These are phyloP conservation scores for Rhombomys opimus DNA, from an alignment of 2,113 vertebrate species.

Conservation along the genomic window DNA sequence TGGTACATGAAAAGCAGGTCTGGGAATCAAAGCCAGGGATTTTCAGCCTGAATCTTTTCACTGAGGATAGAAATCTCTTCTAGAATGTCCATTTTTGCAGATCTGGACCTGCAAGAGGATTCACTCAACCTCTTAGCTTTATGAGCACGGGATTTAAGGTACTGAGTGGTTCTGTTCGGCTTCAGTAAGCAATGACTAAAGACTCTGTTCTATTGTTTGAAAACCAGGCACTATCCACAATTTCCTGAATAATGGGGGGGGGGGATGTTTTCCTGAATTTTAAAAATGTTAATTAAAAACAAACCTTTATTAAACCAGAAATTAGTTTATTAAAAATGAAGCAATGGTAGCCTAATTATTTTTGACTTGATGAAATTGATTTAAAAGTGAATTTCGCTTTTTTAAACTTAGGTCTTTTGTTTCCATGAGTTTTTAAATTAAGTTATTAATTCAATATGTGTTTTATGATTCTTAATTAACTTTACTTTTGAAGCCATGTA, in stretches of 20 bases:
- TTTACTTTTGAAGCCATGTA: slow-evolving; percentile 50
- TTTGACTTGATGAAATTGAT: slow-evolving; percentile 64
- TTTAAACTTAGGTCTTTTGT: slow-evolving; percentile 58
- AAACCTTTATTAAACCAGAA: slow-evolving; percentile 53
- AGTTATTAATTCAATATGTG: slow-evolving; percentile 67
- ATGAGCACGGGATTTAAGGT: background rate
- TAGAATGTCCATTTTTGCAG: background rate
- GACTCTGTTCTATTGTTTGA: background rate
- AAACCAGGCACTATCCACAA: background rate
- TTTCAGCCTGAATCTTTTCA: background rate
- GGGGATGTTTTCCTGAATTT: slow-evolving; percentile 29
- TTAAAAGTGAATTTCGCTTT: slow-evolving; percentile 64
- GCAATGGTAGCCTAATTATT: slow-evolving; percentile 58
- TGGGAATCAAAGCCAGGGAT: slow-evolving; percentile 59
- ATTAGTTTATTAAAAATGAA: slow-evolving; percentile 68
- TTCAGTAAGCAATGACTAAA: background rate
- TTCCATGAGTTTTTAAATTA: slow-evolving; percentile 73
- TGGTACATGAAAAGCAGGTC: slow-evolving; percentile 24
- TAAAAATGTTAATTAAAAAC: slow-evolving; percentile 65
- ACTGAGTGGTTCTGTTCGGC: background rate
- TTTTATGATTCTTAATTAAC: slow-evolving; percentile 75
- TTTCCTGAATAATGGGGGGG: background rate
- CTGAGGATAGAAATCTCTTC: background rate
- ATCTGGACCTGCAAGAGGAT: background rate
- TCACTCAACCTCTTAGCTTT: background rate